Evolutionary conservation across 2,797 vertebrate genomes (phyloP).

Genomic region (Coranthus polyacanthus): DNA sequence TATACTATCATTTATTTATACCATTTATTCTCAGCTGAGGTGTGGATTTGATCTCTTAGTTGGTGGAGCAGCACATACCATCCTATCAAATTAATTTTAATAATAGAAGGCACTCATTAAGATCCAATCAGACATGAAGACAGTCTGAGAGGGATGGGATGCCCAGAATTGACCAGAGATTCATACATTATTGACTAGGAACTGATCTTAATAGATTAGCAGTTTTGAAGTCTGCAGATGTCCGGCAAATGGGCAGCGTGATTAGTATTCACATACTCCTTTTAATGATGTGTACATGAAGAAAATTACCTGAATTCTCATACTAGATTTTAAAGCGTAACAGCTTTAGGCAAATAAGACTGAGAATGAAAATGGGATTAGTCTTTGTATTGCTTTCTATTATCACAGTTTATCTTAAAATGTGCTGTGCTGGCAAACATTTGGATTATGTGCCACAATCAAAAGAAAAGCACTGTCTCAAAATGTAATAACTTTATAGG

Average conservation of each 20-base stretch:
- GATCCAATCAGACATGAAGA: constrained; percentile 85
- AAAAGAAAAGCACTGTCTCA: constrained; percentile 18
- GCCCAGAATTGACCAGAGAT: constrained; percentile 70
- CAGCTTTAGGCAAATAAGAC: constrained; percentile 40
- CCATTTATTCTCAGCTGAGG: constrained; percentile 61
- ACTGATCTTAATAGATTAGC: constrained; percentile 80
- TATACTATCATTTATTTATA: constrained; percentile 83
- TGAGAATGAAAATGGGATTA: constrained; percentile 64
- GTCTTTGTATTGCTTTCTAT: constrained; percentile 43
- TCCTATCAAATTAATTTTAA: constrained; percentile 86
- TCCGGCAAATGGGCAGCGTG: constrained; percentile 30
- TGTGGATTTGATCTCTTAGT: constrained; percentile 50
- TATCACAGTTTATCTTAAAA: constrained; percentile 51
- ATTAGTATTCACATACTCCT: constrained; percentile 25
- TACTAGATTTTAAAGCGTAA: constrained; percentile 48
- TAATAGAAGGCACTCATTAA: constrained; percentile 88
- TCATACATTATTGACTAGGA: constrained; percentile 85
- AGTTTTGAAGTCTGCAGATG: constrained; percentile 68
- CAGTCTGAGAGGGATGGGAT: constrained; percentile 69
- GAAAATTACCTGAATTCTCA: constrained; percentile 54
- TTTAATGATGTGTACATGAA: constrained; percentile 37
- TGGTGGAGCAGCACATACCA: constrained; percentile 65
- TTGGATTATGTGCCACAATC: constrained; percentile 45
- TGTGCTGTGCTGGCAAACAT: constrained; percentile 33
- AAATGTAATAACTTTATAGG: neutral